Evolutionary conservation across 2,113 vertebrate genomes (phyloP).

Genomic region (Lathamus discolor): DNA sequence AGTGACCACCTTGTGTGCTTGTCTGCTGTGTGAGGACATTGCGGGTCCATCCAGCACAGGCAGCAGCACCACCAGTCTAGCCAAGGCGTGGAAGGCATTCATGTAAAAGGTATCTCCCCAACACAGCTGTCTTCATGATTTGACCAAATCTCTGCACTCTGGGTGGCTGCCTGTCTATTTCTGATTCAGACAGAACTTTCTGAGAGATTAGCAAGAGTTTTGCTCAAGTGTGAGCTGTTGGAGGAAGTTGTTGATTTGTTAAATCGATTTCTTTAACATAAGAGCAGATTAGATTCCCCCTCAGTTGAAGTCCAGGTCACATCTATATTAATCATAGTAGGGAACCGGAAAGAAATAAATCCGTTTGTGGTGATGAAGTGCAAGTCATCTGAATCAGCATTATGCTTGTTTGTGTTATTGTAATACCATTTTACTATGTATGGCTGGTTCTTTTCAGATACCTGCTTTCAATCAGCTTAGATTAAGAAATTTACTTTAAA

Average conservation of each 20-base stretch:
- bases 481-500: background rate
- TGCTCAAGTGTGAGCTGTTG: background rate
- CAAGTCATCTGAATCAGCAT: slow-evolving; percentile 19
- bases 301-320: background rate
- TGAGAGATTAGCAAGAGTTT: background rate
- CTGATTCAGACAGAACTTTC: background rate
- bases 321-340: background rate
- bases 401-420: background rate
- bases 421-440: slow-evolving; percentile 21
- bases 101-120: background rate
- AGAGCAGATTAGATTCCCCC: background rate
- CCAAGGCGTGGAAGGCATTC: background rate
- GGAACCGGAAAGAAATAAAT: slow-evolving; percentile 8
- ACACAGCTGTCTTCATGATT: background rate
- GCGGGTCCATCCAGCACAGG: background rate
- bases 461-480: background rate
- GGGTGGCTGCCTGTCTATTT: background rate
- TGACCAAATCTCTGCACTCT: background rate
- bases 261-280: slow-evolving; percentile 13
- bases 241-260: background rate
- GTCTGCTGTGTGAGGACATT: background rate
- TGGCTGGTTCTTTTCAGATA: slow-evolving; percentile 1
- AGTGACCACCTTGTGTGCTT: rapidly evolving
- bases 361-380: background rate
- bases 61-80: background rate